phyloP scores from a whole-genome alignment of 2,113 vertebrate genomes.

The Caracal caracal region DNA sequence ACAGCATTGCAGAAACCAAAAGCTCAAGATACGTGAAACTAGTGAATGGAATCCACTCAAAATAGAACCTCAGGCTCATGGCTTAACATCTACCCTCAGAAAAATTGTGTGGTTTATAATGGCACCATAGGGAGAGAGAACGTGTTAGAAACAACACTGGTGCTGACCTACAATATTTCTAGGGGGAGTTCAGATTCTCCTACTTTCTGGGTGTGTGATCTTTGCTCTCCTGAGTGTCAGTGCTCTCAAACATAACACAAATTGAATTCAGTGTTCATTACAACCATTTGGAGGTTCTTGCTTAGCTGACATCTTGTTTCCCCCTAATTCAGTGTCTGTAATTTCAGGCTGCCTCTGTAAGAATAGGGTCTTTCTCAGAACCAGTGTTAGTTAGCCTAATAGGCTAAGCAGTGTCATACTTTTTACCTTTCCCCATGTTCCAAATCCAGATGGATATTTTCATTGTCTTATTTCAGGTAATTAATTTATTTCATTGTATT shows the following conservation, averaged over 20 bases:
- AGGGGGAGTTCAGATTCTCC: background rate
- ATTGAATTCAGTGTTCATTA: background rate
- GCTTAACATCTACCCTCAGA: background rate
- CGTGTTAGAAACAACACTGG: background rate
- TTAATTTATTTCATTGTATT: background rate
- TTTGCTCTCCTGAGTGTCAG: background rate
- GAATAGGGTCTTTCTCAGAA: background rate
- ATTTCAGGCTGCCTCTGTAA: background rate
- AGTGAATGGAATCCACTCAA: conserved; percentile 13
- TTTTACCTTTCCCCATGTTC: background rate
- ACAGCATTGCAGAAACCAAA: conserved; percentile 45
- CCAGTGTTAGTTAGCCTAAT: background rate
- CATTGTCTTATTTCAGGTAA: background rate
- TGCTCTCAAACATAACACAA: background rate
- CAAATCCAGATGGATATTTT: background rate
- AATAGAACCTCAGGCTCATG: background rate
- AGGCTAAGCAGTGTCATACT: background rate
- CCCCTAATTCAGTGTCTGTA: background rate
- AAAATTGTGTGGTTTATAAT: background rate
- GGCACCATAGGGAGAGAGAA: background rate
- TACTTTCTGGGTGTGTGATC: background rate
- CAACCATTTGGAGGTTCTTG: background rate
- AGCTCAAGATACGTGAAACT: conserved; percentile 55
- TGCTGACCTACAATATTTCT: background rate
- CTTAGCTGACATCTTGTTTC: background rate